Percentiles rank a stretch among this genome's conserved stretches.
These are phyloP conservation scores for Drosophila erecta DNA, from an alignment of 1,140 invertebrate species.

Conservation along the genomic window DNA sequence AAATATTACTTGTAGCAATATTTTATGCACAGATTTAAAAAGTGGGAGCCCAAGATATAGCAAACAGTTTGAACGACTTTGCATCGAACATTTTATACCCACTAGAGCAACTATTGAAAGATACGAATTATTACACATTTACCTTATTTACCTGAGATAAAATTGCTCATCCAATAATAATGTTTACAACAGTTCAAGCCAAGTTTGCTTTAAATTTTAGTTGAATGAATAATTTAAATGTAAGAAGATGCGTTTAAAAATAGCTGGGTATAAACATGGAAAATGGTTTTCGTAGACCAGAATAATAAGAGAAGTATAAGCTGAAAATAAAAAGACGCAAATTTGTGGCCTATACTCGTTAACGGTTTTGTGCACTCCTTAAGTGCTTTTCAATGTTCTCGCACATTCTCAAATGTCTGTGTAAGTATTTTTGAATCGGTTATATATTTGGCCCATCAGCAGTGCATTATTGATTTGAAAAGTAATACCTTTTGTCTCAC, in stretches of 20 bases:
- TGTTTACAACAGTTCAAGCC: no score
- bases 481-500: neutral
- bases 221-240: no score
- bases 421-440: constrained; percentile 2
- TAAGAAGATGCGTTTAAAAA: no score
- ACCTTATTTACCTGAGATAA: no score
- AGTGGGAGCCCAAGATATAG: neutral
- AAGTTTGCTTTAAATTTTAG: no score
- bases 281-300: neutral
- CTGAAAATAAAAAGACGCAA: constrained; percentile 36
- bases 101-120: neutral
- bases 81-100: neutral
- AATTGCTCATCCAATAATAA: no score
- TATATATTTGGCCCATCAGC: neutral
- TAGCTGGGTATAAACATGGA: neutral
- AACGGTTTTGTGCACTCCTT: constrained; percentile 21
- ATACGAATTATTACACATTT: no score
- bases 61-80: neutral
- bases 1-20: constrained; percentile 64
- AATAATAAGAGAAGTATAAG: neutral
- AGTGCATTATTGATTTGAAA: constrained; percentile 20
- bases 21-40: constrained; percentile 59
- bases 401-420: neutral
- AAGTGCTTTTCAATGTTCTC: constrained; percentile 63
- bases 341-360: constrained; percentile 31